Evolutionary conservation across 2,888 invertebrate species (phyloP), one percentile per base, ranked within the genome.

Genomic region (Temnothorax ravouxi): DNA sequence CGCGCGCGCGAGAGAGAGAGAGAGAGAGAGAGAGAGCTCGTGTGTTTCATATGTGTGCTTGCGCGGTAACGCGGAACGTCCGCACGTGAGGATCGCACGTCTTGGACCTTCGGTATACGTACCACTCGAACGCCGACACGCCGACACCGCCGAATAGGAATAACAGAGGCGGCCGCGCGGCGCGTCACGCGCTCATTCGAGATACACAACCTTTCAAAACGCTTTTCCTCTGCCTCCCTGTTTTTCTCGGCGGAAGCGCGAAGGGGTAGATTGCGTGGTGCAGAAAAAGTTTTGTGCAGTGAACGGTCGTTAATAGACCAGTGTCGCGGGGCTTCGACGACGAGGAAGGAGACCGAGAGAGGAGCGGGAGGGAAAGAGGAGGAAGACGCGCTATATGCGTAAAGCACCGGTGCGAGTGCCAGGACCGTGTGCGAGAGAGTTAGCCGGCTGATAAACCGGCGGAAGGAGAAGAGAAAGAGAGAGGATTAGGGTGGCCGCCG

Each of bases 251-350:
- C 41, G 56, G 56, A 15, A n/a, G n/a, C n/a, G 41, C n/a, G 41
- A 29, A 50, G 59, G 64, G 25, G 61, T 64, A 79, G 69, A 71
- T 71, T 75, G 34, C 84, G 84, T 84, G 71, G 69, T 87, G 25
- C 47, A 47, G 90, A 88, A 88, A 88, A 92, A 89, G 52, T 54
- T 54, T 92, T 92, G 91, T 92, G 92, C 90, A 91, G 92, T 92
- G 92, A 91, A 91, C 90, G 92, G 88, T 90, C 86, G 89, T 92
- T 91, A 88, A 91, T 91, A 91, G 91, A 91, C 88, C 88, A 92
- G 92, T 91, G 91, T 86, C 85, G 84, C 87, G 29, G 29, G 86
- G 81, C 85, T 88, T 52, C 52, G 52, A n/a, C 83, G 80, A 67
- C 82, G 41, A 66, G 59, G 61, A 44, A 74, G 69, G 79, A 59